These are phyloP conservation scores for Anarhynchus alexandrinus DNA, from an alignment of 2,113 vertebrate species.

Conservation along the genomic window DNA sequence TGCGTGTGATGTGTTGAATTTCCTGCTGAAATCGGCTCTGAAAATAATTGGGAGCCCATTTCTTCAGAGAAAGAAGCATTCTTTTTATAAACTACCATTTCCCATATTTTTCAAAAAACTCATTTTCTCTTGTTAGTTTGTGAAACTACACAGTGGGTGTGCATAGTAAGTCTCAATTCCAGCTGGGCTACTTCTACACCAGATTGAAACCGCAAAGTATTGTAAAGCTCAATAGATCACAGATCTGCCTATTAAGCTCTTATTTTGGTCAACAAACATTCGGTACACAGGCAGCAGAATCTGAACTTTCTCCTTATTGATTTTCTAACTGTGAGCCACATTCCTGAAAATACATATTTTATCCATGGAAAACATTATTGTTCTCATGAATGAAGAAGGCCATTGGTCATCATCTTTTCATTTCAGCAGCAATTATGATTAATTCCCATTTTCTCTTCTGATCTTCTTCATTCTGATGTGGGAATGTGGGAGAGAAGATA, in stretches of 20 bases:
- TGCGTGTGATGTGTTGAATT: neutral
- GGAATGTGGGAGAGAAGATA: neutral
- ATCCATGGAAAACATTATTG: neutral
- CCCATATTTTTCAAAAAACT: neutral
- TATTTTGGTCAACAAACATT: neutral
- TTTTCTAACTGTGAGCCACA: neutral
- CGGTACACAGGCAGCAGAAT: neutral
- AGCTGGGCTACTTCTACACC: neutral
- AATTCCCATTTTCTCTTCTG: neutral
- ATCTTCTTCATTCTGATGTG: neutral
- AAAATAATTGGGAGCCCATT: slow-evolving; percentile 21
- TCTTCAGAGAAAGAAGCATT: neutral
- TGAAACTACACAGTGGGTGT: neutral
- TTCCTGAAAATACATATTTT: neutral
- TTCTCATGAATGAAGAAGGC: neutral
- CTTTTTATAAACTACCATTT: neutral
- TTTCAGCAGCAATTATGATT: neutral
- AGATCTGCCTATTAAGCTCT: neutral
- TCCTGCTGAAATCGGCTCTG: neutral
- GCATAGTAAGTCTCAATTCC: neutral
- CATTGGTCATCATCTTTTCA: neutral
- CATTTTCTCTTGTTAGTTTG: neutral
- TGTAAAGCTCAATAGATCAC: neutral
- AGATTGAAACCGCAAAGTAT: neutral
- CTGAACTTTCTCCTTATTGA: neutral